Conservation (phyloP, 2,888 invertebrate genomes). For the Agrochola macilenta region DNA sequence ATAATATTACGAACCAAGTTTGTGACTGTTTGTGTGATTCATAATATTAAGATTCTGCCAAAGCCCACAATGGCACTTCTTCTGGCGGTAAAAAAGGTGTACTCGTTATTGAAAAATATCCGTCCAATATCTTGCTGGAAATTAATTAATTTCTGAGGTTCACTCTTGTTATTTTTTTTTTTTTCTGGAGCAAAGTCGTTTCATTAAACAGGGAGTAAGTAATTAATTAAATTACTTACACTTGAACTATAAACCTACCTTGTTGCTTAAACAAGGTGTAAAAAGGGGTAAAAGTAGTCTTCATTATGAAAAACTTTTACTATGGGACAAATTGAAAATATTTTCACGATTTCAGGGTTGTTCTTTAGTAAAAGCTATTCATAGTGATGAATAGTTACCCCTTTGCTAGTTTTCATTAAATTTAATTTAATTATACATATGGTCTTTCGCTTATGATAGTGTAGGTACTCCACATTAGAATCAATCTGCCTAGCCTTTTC, state of each 20-base stretch:
- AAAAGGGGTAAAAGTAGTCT: not conserved
- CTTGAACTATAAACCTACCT: not conserved
- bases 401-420: not conserved
- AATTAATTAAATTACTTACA: not conserved
- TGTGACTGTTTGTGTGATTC: no score
- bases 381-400: not conserved
- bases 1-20: no score
- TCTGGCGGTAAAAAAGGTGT: not conserved
- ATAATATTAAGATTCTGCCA: no score
- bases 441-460: not conserved
- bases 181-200: not conserved
- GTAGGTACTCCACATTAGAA: not conserved
- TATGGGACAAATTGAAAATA: not conserved
- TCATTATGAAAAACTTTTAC: not conserved
- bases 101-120: not conserved
- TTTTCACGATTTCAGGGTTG: not conserved
- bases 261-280: no score
- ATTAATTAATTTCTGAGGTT: not conserved
- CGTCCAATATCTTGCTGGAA: not conserved
- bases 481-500: not conserved
- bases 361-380: not conserved
- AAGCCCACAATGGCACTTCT: not conserved
- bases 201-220: not conserved
- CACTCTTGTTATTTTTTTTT: not conserved
- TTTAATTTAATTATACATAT: not conserved